phyloP scores from a whole-genome alignment of 2,888 invertebrate genomes.

The Resseliella maxima region DNA sequence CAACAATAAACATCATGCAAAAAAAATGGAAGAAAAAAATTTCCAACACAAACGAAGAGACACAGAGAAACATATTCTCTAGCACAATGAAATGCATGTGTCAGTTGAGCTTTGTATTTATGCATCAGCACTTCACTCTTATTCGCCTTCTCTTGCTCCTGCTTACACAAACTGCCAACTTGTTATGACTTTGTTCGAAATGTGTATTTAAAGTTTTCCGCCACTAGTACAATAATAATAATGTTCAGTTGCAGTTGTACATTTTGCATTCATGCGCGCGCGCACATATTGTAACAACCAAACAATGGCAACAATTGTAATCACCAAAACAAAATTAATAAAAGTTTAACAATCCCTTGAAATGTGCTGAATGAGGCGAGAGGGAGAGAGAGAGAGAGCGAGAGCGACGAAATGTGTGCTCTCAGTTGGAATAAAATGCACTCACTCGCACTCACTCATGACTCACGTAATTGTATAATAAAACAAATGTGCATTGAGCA shows the following conservation, averaged over 20 bases:
- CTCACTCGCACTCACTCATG: not conserved
- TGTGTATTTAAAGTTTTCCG: slow-evolving; percentile 37
- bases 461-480: not conserved
- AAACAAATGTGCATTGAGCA: slow-evolving; percentile 33
- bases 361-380: not conserved
- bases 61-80: not conserved
- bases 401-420: not conserved
- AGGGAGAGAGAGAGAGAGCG: not conserved
- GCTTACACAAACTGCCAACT: not conserved
- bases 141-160: not conserved
- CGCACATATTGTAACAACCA: not conserved
- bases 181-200: slow-evolving; percentile 14
- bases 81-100: slow-evolving; percentile 20
- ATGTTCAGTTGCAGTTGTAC: not conserved
- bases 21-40: too few species aligned
- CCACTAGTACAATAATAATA: slow-evolving; percentile 22
- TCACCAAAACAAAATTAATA: slow-evolving; percentile 40
- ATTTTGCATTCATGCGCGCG: not conserved
- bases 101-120: not conserved
- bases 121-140: not conserved
- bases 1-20: not conserved
- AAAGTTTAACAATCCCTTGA: slow-evolving; percentile 49
- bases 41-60: not conserved
- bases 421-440: slow-evolving; percentile 20
- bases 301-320: slow-evolving; percentile 19